Evolutionary conservation across 2,113 vertebrate genomes (phyloP), one percentile per base, ranked within the genome.

Genomic region (Tautogolabrus adspersus): DNA sequence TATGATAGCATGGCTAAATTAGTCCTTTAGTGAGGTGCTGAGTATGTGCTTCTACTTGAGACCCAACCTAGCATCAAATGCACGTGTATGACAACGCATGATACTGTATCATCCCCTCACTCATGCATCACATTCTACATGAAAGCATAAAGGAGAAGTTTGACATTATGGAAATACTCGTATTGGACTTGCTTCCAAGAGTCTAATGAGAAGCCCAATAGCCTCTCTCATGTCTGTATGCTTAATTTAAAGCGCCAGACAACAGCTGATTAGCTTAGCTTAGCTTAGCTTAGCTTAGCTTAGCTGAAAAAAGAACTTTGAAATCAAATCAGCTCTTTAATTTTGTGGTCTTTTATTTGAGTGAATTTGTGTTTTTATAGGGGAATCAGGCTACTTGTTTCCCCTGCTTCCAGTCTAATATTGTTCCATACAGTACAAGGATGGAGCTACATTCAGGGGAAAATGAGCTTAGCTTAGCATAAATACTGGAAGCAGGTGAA

Each of bases 71-170:
- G 59, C 73, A 69, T 72, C 42, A 37, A 76, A 49, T 82, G 91
- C 87, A 92, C 72, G 79, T 72, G 74, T 81, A 75, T 75, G 77
- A 79, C 80, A 74, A 66, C 57, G 91, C 92, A 93, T 91, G 91
- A 72, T 11, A 75, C 38, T n/a, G 26, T 61, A 72, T 75, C 56
- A 83, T 63, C 71, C 49, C 64, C 9, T 49, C 44, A 37, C 30
- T 72, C 72, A 81, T 66, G 62, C 76, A 84, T 73, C 74, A 69
- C 66, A 82, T 70, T 61, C 13, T 21, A 72, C 66, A 66, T 47
- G 8, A 58, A 63, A 68, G 12, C 5, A 60, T 3, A 47, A 81
- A 65, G 85, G 72, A 79, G 72, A n/a, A 87, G 72, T 71, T 69
- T 4, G 30, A 81, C 75, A 26, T 64, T 88, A 81, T 77, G 66